A percentile compares a stretch with the other conserved stretches of the same genome.
Evolutionary conservation across 2,113 vertebrate species (phyloP).

Genomic region (Camelus dromedarius): DNA sequence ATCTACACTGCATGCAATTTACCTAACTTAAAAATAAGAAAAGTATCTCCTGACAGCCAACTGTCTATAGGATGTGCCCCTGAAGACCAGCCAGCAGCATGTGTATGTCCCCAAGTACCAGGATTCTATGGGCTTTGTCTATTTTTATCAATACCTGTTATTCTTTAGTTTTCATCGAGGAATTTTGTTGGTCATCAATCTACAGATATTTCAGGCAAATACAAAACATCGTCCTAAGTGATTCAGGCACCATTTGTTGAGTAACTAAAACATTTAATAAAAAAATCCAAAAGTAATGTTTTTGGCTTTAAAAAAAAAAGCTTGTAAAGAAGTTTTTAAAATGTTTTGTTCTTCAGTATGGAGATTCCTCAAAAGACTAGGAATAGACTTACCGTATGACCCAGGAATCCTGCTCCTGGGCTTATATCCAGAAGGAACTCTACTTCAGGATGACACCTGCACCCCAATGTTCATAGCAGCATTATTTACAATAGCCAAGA

Average conservation of each 20-base stretch:
- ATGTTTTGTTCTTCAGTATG: no score
- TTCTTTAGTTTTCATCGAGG: not conserved
- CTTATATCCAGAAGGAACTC: no score
- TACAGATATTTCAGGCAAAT: slow-evolving; percentile 34
- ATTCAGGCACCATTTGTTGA: not conserved
- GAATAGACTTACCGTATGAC: no score
- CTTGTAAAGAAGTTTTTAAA: not conserved
- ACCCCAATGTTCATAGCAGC: no score
- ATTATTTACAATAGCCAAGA: no score
- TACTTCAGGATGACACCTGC: no score
- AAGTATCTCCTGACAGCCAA: not conserved
- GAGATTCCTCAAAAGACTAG: no score
- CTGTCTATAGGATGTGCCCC: not conserved
- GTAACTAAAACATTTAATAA: not conserved
- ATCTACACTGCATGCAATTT: not conserved
- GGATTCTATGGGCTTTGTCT: not conserved
- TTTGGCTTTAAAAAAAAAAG: not conserved
- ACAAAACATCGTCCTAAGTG: slow-evolving; percentile 11
- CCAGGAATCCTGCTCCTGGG: no score
- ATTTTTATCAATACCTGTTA: not conserved
- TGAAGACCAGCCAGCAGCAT: not conserved
- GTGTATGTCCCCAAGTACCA: not conserved
- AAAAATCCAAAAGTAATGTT: not conserved
- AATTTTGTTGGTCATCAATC: not conserved
- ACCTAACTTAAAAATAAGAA: not conserved